A percentile compares a stretch with the other conserved stretches of the same genome.
phyloP scores from a whole-genome alignment of 2,888 invertebrate genomes.

The Pollenia griseotomentosa region DNA sequence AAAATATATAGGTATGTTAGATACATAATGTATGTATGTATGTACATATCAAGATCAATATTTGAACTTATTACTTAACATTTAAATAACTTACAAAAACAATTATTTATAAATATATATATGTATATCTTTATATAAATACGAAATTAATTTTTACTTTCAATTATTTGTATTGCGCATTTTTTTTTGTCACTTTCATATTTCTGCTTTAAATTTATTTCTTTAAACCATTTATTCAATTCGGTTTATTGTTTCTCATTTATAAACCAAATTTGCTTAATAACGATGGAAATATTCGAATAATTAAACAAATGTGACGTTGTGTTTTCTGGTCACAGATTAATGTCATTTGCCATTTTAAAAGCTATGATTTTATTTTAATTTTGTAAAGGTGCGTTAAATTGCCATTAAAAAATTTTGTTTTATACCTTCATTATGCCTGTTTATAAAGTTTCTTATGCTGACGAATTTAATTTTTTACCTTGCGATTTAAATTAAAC shows the following conservation, averaged over 20 bases:
- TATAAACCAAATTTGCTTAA: neutral
- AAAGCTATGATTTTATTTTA: neutral
- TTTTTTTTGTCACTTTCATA: slow-evolving; percentile 48
- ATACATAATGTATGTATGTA: neutral
- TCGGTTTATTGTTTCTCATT: slow-evolving; percentile 20
- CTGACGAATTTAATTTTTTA: neutral
- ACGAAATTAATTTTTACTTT: slow-evolving; percentile 24
- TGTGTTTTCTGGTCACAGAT: slow-evolving; percentile 43
- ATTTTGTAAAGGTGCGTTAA: neutral
- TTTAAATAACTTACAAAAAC: neutral
- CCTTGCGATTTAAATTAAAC: neutral
- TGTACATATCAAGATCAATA: neutral
- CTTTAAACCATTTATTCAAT: slow-evolving; percentile 4
- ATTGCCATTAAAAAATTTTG: slow-evolving; percentile 8
- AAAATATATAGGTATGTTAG: too few relatives aligned
- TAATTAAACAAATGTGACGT: neutral
- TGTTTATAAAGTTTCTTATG: neutral
- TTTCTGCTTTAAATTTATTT: slow-evolving; percentile 8
- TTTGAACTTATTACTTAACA: neutral
- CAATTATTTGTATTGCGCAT: neutral
- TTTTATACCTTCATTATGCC: slow-evolving; percentile 37
- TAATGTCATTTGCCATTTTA: slow-evolving; percentile 29
- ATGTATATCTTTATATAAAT: too few relatives aligned
- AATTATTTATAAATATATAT: neutral
- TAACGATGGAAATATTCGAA: slow-evolving; percentile 11